Conservation (phyloP, 2,113 vertebrate species). For the Sardina pilchardus region DNA sequence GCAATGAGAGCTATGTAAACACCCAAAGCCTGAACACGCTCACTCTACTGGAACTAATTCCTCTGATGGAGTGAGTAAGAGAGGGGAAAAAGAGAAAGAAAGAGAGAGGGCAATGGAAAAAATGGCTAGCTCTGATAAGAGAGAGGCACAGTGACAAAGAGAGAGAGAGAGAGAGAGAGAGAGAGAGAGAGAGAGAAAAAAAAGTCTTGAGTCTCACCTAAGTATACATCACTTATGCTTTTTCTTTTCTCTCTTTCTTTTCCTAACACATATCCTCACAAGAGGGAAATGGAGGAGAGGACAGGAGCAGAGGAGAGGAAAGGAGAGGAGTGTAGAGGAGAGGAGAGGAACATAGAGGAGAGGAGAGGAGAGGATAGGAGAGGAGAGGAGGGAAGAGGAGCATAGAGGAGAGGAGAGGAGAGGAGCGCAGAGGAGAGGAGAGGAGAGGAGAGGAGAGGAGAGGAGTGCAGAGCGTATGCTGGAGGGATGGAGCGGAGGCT, state of each 20-base stretch:
- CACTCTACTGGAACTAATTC: slow-evolving; percentile 5
- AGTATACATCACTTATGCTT: not conserved
- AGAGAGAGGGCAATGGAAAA: not conserved
- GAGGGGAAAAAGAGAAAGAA: not conserved
- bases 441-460: slow-evolving; percentile 43
- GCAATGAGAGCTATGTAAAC: slow-evolving; percentile 16
- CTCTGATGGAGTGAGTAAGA: slow-evolving; percentile 17
- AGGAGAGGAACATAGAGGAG: not conserved
- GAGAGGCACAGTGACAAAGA: not conserved
- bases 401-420: not conserved
- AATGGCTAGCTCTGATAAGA: not conserved
- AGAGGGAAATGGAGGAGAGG: not conserved
- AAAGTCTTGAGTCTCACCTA: not conserved
- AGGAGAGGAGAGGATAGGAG: not conserved
- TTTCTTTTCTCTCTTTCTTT: not conserved
- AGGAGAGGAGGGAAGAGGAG: not conserved
- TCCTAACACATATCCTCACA: not conserved
- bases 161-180: not conserved
- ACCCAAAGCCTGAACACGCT: not conserved
- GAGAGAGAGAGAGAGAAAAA: not conserved
- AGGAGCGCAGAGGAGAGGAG: not conserved
- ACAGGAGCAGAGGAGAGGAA: not conserved
- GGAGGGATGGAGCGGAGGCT: slow-evolving; percentile 56
- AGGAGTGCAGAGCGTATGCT: slow-evolving; percentile 35
- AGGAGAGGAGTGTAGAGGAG: not conserved